phyloP scores from a whole-genome alignment of 2,888 invertebrate species.

The Thalpophila matura region DNA sequence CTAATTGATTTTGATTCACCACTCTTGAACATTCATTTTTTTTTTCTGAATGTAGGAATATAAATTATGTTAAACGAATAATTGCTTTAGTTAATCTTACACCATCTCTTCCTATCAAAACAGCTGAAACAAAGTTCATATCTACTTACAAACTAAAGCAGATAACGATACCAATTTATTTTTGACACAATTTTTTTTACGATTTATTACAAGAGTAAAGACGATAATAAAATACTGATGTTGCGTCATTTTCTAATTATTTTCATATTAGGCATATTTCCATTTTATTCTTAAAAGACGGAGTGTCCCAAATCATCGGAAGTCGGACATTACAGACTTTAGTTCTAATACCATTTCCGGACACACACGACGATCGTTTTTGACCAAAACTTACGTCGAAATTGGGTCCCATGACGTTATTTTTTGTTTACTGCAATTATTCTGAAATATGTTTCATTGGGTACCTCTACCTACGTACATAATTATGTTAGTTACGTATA shows the following conservation, averaged over 20 bases:
- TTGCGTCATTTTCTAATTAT: constrained; percentile 75
- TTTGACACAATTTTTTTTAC: constrained; percentile 73
- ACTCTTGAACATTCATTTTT: background rate
- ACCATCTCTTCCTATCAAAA: constrained; percentile 7
- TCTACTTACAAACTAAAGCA: constrained; percentile 7
- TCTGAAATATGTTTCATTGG: background rate
- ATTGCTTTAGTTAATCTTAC: constrained; percentile 10
- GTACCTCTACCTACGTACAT: no score
- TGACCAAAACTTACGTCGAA: constrained; percentile 59
- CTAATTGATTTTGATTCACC: no score
- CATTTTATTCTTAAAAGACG: constrained; percentile 64
- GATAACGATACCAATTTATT: constrained; percentile 27
- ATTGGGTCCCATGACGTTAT: constrained; percentile 46
- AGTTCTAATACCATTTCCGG: constrained; percentile 76
- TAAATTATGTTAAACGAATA: constrained; percentile 21
- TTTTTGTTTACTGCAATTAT: constrained; percentile 12
- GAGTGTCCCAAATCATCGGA: constrained; percentile 71
- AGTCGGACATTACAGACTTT: constrained; percentile 73
- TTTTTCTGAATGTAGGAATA: background rate
- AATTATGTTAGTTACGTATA: background rate
- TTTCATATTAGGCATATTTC: constrained; percentile 76
- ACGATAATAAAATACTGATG: constrained; percentile 67
- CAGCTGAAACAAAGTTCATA: background rate
- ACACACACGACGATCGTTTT: constrained; percentile 76
- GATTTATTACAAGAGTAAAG: constrained; percentile 75